Percentiles rank a stretch among this genome's conserved stretches.
These are phyloP conservation scores for Lepidurus apus DNA, from an alignment of 1,140 invertebrate genomes.

Conservation along the genomic window DNA sequence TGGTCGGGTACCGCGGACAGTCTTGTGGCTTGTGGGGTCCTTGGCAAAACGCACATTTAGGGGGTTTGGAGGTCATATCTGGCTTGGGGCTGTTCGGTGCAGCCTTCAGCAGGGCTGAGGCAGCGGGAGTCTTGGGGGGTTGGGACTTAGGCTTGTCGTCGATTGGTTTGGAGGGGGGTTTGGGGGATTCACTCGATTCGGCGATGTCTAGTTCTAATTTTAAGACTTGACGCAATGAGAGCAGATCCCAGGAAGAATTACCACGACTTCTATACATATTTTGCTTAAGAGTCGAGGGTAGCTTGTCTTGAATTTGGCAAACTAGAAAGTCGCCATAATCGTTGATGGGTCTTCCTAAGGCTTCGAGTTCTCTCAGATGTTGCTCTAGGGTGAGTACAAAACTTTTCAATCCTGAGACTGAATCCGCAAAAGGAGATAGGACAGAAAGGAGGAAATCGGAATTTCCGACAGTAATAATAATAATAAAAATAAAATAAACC, in stretches of 20 bases:
- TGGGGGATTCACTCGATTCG: not conserved
- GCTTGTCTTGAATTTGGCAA: slow-evolving; percentile 22
- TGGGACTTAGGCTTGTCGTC: not conserved
- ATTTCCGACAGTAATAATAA: too few species aligned
- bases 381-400: slow-evolving; percentile 5
- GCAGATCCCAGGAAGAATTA: not conserved
- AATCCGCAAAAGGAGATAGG: too few species aligned
- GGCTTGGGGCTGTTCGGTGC: not conserved
- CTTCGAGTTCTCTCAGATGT: slow-evolving; percentile 12
- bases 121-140: not conserved
- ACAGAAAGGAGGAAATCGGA: too few species aligned
- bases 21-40: not conserved
- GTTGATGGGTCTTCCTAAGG: slow-evolving; percentile 9
- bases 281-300: not conserved
- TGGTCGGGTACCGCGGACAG: not conserved
- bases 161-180: not conserved
- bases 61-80: not conserved
- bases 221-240: not conserved
- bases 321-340: slow-evolving; percentile 27
- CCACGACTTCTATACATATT: not conserved
- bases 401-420: not conserved
- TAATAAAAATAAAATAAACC: too few species aligned
- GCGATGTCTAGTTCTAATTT: not conserved
- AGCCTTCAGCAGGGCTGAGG: not conserved
- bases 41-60: slow-evolving; percentile 20